A percentile compares a stretch with the other conserved stretches of the same genome.
These are phyloP conservation scores for Tricholaema leucomelas DNA, from an alignment of 2,113 vertebrate genomes.

Conservation along the genomic window DNA sequence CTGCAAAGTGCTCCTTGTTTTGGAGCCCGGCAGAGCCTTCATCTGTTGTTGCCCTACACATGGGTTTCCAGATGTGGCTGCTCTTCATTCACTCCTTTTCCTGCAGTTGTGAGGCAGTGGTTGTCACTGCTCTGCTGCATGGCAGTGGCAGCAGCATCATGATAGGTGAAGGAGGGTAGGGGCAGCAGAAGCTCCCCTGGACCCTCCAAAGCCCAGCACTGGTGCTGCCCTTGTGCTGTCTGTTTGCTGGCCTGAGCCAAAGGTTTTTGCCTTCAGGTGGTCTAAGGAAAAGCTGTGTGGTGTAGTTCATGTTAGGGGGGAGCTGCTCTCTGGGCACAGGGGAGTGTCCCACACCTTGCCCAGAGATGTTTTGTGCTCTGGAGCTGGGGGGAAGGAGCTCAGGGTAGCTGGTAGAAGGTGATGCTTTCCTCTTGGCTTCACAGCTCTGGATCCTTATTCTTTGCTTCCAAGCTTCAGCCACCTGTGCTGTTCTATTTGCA, in stretches of 20 bases:
- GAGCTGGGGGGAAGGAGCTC: background rate
- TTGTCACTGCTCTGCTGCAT: rapidly evolving
- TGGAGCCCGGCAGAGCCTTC: background rate
- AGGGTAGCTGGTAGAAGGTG: background rate
- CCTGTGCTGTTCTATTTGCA: background rate
- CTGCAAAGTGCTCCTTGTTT: background rate
- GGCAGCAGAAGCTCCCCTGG: background rate
- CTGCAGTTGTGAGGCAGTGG: rapidly evolving
- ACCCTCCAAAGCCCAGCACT: background rate
- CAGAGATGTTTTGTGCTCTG: rapidly evolving
- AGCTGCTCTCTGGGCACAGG: background rate
- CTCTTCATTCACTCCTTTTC: background rate
- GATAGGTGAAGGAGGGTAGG: too few relatives aligned
- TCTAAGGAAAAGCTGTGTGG: background rate
- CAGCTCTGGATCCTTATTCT: background rate
- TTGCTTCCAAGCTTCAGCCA: background rate
- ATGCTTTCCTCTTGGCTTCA: background rate
- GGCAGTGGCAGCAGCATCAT: background rate
- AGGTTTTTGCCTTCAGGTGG: background rate
- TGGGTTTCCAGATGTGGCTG: background rate
- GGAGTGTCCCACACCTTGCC: background rate
- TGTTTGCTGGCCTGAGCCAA: background rate
- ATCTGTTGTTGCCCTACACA: background rate
- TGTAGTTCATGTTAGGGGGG: background rate
- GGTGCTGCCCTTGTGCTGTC: background rate